Conservation (phyloP, 2,888 invertebrate species). For the Dolomedes plantarius region DNA sequence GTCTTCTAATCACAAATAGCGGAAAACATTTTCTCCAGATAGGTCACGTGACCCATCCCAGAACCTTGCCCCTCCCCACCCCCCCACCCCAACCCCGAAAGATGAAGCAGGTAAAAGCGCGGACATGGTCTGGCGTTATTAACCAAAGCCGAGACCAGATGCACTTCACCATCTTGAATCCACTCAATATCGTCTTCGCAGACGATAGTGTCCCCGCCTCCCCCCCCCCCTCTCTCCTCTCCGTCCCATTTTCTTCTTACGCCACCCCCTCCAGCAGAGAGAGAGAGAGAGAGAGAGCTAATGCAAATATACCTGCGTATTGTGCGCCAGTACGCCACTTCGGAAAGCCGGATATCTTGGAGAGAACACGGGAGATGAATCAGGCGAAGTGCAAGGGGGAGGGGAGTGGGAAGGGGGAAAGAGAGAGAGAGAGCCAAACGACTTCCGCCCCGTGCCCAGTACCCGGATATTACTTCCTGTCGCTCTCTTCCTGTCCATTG, state of each 20-base stretch:
- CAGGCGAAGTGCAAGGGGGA: background rate
- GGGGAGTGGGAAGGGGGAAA: background rate
- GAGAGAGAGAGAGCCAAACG: background rate
- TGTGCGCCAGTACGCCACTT: background rate
- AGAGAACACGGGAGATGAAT: conserved; percentile 3
- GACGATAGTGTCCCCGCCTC: background rate
- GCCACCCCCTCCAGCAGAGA: background rate
- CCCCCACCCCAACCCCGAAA: too few species aligned
- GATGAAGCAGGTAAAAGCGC: too few species aligned
- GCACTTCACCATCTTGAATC: too few species aligned
- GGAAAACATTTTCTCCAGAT: too few species aligned
- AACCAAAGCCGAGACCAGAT: too few species aligned
- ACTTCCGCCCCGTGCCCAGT: conserved; percentile 8
- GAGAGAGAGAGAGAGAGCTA: too few species aligned
- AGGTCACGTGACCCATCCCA: too few species aligned
- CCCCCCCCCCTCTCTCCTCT: background rate
- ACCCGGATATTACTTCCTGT: conserved; percentile 15
- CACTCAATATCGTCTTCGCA: too few species aligned
- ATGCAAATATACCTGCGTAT: background rate
- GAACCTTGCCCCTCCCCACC: too few species aligned
- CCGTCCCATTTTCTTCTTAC: background rate
- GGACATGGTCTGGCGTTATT: too few species aligned
- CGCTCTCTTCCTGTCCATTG: conserved; percentile 13
- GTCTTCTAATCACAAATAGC: too few species aligned
- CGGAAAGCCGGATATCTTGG: conserved; percentile 15